phyloP scores from a whole-genome alignment of 2,888 invertebrate species.

The Tanypteryx hageni region DNA sequence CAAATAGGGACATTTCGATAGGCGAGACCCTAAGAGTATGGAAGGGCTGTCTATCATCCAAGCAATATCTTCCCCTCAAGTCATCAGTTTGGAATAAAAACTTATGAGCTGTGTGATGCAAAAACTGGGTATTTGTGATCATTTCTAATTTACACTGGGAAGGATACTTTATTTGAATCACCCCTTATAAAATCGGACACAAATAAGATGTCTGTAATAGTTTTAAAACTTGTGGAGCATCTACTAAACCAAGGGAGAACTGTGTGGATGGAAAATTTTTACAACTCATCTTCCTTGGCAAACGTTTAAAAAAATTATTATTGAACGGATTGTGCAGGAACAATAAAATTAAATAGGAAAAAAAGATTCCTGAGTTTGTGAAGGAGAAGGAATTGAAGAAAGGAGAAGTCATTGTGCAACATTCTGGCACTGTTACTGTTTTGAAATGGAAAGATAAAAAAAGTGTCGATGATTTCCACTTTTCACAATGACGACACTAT shows the following conservation, averaged over 20 bases:
- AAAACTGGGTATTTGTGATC: constrained; percentile 53
- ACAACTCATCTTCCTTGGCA: constrained; percentile 33
- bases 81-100: constrained; percentile 61
- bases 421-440: constrained; percentile 9
- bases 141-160: constrained; percentile 45
- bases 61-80: constrained; percentile 55
- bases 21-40: constrained; percentile 42
- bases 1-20: constrained; percentile 65
- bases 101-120: constrained; percentile 61
- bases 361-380: neutral
- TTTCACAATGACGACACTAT: neutral
- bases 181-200: neutral
- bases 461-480: constrained; percentile 34
- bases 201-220: constrained; percentile 9
- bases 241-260: neutral
- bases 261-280: constrained; percentile 62
- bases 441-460: constrained; percentile 23
- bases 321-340: neutral
- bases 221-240: constrained; percentile 23
- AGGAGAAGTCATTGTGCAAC: neutral
- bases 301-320: neutral
- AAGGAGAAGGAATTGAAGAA: constrained; percentile 12
- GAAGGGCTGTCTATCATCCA: no score
- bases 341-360: neutral
- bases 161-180: constrained; percentile 21